Conservation (phyloP, 2,113 vertebrate species). For the Oreotrochilus melanogaster region DNA sequence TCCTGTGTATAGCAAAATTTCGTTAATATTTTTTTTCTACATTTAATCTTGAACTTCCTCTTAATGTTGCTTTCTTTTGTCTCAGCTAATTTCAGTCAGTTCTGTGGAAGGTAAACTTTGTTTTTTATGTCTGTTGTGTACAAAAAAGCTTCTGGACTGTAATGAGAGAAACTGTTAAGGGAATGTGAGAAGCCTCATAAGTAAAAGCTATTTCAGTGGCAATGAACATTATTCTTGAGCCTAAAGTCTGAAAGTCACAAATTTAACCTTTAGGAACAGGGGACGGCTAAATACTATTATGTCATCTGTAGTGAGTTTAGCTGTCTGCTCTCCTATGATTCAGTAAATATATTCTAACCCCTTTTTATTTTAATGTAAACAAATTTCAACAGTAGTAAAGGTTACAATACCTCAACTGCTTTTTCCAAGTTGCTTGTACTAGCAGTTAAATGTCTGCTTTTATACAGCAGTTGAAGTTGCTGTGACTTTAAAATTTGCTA, state of each 20-base stretch:
- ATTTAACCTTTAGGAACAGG: background rate
- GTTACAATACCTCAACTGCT: background rate
- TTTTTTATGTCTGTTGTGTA: background rate
- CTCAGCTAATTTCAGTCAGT: background rate
- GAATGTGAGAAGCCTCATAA: background rate
- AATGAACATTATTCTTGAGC: background rate
- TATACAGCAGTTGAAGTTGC: background rate
- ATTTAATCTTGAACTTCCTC: background rate
- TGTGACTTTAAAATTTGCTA: background rate
- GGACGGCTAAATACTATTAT: background rate
- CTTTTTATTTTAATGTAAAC: background rate
- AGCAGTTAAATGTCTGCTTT: background rate
- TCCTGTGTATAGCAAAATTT: background rate
- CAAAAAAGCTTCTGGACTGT: background rate
- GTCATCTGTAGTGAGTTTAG: background rate
- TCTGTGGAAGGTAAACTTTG: background rate
- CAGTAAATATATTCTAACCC: background rate
- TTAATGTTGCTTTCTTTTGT: background rate
- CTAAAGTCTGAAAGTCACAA: background rate
- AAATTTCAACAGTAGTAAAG: background rate
- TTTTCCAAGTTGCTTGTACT: background rate
- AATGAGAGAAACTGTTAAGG: background rate
- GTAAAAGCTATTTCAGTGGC: background rate
- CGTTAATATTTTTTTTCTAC: rapidly evolving
- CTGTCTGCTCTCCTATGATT: background rate